These are phyloP conservation scores for Hylyphantes graminicola DNA, from an alignment of 1,140 invertebrate species.

Conservation along the genomic window DNA sequence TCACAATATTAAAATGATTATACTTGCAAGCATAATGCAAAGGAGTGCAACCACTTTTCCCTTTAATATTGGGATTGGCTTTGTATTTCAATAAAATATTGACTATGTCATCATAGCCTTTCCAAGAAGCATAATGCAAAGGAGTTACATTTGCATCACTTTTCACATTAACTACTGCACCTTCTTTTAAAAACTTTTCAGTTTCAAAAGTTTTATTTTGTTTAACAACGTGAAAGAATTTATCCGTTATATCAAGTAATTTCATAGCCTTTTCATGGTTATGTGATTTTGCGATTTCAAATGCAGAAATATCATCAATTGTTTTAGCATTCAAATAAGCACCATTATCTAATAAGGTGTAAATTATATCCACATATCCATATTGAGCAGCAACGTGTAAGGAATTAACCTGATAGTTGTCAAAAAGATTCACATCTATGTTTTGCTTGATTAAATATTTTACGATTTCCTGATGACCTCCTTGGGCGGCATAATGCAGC, in stretches of 20 bases:
- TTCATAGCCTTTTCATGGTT: background rate
- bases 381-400: slow-evolving; percentile 10
- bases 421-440: slow-evolving; percentile 1
- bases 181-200: background rate
- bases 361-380: background rate
- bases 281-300: background rate
- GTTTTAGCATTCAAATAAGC: slow-evolving; percentile 6
- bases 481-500: background rate
- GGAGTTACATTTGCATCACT: background rate
- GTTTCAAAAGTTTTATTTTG: background rate
- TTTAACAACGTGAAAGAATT: slow-evolving; percentile 9
- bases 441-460: slow-evolving; percentile 7
- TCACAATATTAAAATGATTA: slow-evolving; percentile 21
- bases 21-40: slow-evolving; percentile 45
- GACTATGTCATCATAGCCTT: background rate
- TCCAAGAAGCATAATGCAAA: slow-evolving; percentile 14
- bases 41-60: slow-evolving; percentile 11
- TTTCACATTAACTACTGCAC: background rate
- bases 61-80: background rate
- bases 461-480: background rate
- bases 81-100: background rate
- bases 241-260: background rate
- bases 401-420: background rate
- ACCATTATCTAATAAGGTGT: slow-evolving; percentile 9
- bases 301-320: background rate